Base-by-base conservation (phyloP, 2,113 vertebrate species). In the Apaloderma vittatum region DNA sequence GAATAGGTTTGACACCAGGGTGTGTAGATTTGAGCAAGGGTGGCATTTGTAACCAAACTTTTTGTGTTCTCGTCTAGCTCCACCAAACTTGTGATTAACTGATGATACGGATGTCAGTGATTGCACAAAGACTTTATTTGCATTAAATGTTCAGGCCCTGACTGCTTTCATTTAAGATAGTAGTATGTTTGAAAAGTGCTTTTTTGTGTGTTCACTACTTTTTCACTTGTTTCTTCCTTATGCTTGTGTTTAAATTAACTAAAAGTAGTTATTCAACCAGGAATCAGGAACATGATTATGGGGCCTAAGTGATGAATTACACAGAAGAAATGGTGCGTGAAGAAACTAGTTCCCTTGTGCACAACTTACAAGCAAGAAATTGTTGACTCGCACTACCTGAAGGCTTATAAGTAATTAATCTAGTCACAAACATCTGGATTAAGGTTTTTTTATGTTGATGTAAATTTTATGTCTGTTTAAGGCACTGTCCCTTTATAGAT, bases 351-450 rank as follows among this genome's bases (percentile, higher is more conserved):
- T 93, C 95, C 91, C 91, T 70, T 92, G 94, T 94, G 95, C 79
- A 61, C 76, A 79, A 94, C 88, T 91, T 92, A 66, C 61, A 91
- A 78, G 79, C 27, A 91, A 93, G 40, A 95, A 95, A 87, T 65
- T 65, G 66, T 97, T 95, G 91, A 87, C 77, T 87, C 0, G 1
- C 54, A 93, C 73, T 85, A 81, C 83, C 48, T 76, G 65, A 87
- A 82, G 77, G 59, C 80, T 94, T 94, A 66, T 3, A 92, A 93
- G 93, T 93, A 82, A 94, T 94, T 95, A 93, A 97, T 94, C 79
- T 80, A 62, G 76, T 97, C 88, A 79, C 86, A 96, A 92, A 61
- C 86, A 93, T 96, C 92, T 97, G 95, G 94, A 92, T 96, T 89
- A 92, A 34, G 71, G 8, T 8, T 87, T 93, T 96, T 89, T 90